phyloP scores from a whole-genome alignment of 2,888 invertebrate species.

The Tetanocera ferruginea region DNA sequence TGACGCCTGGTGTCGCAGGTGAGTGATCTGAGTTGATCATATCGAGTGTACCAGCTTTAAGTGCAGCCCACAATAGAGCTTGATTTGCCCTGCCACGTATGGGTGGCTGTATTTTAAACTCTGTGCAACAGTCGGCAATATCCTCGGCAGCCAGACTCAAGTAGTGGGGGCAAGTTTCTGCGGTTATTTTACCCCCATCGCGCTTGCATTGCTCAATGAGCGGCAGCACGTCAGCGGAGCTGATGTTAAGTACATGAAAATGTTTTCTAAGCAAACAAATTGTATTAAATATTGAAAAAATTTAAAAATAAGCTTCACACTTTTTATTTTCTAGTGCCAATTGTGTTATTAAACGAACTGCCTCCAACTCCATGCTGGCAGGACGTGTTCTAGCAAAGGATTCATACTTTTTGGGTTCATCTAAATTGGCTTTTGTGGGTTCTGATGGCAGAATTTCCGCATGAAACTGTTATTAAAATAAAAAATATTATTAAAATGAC shows the following conservation, averaged over 20 bases:
- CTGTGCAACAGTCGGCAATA: constrained; percentile 75
- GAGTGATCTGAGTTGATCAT: constrained; percentile 80
- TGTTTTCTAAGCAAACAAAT: constrained; percentile 70
- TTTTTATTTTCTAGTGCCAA: constrained; percentile 67
- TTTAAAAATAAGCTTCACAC: constrained; percentile 38
- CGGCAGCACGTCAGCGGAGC: constrained; percentile 74
- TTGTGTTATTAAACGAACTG: constrained; percentile 74
- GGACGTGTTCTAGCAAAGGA: constrained; percentile 78
- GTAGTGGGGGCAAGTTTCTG: constrained; percentile 83
- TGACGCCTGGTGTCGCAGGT: constrained; percentile 77
- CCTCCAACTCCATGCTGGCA: constrained; percentile 77
- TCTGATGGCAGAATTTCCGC: constrained; percentile 75
- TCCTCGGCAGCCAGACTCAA: constrained; percentile 76
- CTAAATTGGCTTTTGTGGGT: constrained; percentile 54
- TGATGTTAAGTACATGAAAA: constrained; percentile 80
- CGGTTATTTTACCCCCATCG: constrained; percentile 74
- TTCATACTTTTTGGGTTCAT: constrained; percentile 74
- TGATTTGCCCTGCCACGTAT: constrained; percentile 76
- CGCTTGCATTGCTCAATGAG: constrained; percentile 71
- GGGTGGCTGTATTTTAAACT: constrained; percentile 82
- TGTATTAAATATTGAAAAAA: background rate
- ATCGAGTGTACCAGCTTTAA: constrained; percentile 74
- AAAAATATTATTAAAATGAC: constrained; percentile 26
- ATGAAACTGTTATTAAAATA: constrained; percentile 73
- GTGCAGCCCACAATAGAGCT: constrained; percentile 76